Conservation (phyloP, 2,888 invertebrate species). For the Neocrepidodera transversa region DNA sequence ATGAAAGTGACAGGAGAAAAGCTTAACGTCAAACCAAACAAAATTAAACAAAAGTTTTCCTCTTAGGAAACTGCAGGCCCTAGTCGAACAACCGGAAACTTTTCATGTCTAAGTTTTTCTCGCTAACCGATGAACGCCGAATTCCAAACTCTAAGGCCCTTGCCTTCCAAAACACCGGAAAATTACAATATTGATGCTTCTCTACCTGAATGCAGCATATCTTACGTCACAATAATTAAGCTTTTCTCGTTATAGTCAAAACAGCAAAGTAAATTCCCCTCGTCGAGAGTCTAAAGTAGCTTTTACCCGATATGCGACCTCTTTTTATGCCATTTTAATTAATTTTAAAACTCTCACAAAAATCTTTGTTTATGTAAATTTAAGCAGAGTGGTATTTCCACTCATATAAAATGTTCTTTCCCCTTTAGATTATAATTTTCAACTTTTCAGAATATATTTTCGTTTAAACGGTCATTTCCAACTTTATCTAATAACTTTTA, state of each 20-base stretch:
- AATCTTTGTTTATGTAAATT: constrained; percentile 29
- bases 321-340: constrained; percentile 32
- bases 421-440: constrained; percentile 8
- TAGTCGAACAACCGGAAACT: constrained; percentile 57
- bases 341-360: constrained; percentile 27
- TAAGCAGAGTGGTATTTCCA: constrained; percentile 14
- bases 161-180: constrained; percentile 57
- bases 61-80: constrained; percentile 57
- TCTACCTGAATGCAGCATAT: constrained; percentile 49
- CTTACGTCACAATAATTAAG: constrained; percentile 48
- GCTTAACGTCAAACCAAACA: constrained; percentile 63
- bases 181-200: constrained; percentile 61
- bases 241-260: constrained; percentile 39
- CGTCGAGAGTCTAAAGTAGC: constrained; percentile 30
- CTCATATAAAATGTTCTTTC: constrained; percentile 23
- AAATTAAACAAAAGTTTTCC: constrained; percentile 63
- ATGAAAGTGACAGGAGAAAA: constrained; percentile 62
- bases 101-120: constrained; percentile 62
- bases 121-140: constrained; percentile 51
- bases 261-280: constrained; percentile 33
- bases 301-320: constrained; percentile 27
- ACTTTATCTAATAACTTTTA: not conserved
- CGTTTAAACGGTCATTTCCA: not conserved
- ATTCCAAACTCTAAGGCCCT: constrained; percentile 51
- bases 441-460: constrained; percentile 19